These are phyloP conservation scores for Rhingia campestris DNA, from an alignment of 2,888 invertebrate species.

Conservation along the genomic window DNA sequence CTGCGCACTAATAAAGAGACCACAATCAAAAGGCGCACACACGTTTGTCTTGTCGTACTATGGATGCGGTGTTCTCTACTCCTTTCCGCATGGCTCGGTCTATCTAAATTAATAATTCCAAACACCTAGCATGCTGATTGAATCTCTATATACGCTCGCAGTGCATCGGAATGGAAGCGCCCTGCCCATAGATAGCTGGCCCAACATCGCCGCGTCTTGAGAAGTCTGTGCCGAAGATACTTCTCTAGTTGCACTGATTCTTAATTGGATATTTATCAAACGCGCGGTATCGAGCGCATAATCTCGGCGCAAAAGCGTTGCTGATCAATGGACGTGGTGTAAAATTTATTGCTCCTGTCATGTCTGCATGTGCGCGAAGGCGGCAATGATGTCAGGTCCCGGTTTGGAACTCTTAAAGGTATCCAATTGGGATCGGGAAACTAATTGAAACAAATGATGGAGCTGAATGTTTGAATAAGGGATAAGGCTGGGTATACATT, in stretches of 20 bases:
- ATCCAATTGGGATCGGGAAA: constrained; percentile 62
- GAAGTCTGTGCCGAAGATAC: not conserved
- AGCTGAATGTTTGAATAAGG: constrained; percentile 69
- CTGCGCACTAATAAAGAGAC: constrained; percentile 58
- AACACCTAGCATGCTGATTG: constrained; percentile 70
- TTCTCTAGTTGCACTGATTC: constrained; percentile 52
- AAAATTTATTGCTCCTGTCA: constrained; percentile 67
- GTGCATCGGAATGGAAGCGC: constrained; percentile 28
- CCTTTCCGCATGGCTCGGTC: constrained; percentile 22
- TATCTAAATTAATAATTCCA: constrained; percentile 72
- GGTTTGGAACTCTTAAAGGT: constrained; percentile 41
- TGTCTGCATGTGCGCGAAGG: constrained; percentile 60
- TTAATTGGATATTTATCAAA: constrained; percentile 74
- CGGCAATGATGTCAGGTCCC: constrained; percentile 61
- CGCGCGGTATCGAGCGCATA: constrained; percentile 52
- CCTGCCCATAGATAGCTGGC: constrained; percentile 13
- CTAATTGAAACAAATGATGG: constrained; percentile 70
- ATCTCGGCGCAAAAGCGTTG: constrained; percentile 60
- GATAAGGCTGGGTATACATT: constrained; percentile 28
- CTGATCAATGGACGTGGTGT: constrained; percentile 48
- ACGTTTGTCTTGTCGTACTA: not conserved
- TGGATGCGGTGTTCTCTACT: not conserved
- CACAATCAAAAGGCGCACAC: constrained; percentile 30
- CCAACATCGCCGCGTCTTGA: too few relatives aligned
- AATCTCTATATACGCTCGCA: constrained; percentile 47